These are phyloP conservation scores for Acleris literana DNA, from an alignment of 2,888 invertebrate species.

Conservation along the genomic window DNA sequence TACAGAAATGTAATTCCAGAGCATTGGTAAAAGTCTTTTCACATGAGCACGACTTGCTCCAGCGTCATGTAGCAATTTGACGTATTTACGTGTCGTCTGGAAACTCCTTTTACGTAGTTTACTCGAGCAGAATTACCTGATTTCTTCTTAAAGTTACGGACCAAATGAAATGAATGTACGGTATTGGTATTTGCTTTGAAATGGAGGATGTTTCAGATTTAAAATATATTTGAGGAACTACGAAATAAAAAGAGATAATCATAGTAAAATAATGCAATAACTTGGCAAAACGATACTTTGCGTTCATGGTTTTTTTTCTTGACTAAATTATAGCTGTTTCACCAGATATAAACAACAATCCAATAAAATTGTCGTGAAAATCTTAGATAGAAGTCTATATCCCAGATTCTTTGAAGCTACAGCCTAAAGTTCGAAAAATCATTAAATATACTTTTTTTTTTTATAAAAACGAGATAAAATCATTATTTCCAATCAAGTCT, in stretches of 20 bases:
- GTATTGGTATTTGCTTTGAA: slow-evolving; percentile 12
- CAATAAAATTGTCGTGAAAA: too few relatives aligned
- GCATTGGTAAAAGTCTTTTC: slow-evolving; percentile 9
- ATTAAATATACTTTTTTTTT: too few relatives aligned
- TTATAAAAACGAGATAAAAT: neutral
- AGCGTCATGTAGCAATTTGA: slow-evolving; percentile 4
- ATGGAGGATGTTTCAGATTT: neutral
- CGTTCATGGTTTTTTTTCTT: too few relatives aligned
- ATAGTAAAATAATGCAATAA: neutral
- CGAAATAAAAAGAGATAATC: neutral
- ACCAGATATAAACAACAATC: too few relatives aligned
- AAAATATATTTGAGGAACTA: neutral
- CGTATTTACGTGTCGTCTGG: slow-evolving; percentile 3
- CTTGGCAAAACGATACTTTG: too few relatives aligned
- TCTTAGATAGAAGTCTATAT: too few relatives aligned
- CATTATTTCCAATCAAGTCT: slow-evolving; percentile 23
- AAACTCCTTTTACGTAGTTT: slow-evolving; percentile 4
- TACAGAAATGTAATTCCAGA: slow-evolving; percentile 3
- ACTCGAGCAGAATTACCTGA: slow-evolving; percentile 5
- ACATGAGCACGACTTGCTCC: neutral
- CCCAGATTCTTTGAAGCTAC: too few relatives aligned
- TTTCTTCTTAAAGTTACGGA: slow-evolving; percentile 11
- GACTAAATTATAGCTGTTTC: too few relatives aligned
- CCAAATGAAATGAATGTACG: slow-evolving; percentile 12
- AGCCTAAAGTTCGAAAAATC: too few relatives aligned